phyloP scores from a whole-genome alignment of 1,140 invertebrate genomes.

The Hermetia illucens region DNA sequence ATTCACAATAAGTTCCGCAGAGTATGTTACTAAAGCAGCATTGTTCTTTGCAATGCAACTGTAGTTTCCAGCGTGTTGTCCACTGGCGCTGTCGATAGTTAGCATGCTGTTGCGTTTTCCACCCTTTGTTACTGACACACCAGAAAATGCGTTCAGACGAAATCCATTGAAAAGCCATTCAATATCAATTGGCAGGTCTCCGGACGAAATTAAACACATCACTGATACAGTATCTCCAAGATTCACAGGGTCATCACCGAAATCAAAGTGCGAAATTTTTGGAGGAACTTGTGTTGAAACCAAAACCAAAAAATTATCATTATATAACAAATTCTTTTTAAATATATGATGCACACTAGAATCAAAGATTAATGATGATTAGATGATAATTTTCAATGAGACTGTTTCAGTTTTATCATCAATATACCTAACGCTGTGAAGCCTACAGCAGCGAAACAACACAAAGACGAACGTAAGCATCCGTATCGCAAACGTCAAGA shows the following conservation, averaged over 20 bases:
- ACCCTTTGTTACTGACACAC: constrained; percentile 23
- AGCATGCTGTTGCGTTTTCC: constrained; percentile 26
- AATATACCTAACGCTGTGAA: no score
- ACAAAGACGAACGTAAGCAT: no score
- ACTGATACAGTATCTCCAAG: constrained; percentile 36
- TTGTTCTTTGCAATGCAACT: constrained; percentile 57
- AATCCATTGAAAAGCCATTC: constrained; percentile 36
- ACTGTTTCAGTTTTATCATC: no score
- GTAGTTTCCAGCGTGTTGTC: constrained; percentile 58
- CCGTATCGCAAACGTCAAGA: no score
- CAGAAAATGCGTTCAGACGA: constrained; percentile 37
- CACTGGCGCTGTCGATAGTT: constrained; percentile 27
- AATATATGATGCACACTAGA: constrained; percentile 13
- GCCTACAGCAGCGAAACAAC: no score
- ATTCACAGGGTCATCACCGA: constrained; percentile 34
- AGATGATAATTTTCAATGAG: constrained; percentile 43
- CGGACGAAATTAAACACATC: constrained; percentile 45
- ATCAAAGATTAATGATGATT: constrained; percentile 55
- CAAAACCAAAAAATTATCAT: constrained; percentile 16
- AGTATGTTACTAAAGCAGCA: constrained; percentile 51
- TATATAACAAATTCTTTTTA: no score
- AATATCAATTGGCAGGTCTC: constrained; percentile 48
- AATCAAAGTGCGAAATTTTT: constrained; percentile 34
- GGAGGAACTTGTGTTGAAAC: constrained; percentile 29
- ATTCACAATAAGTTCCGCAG: constrained; percentile 51